Evolutionary conservation across 2,797 vertebrate species (phyloP).

Genomic region (Toxotes lorentzi): DNA sequence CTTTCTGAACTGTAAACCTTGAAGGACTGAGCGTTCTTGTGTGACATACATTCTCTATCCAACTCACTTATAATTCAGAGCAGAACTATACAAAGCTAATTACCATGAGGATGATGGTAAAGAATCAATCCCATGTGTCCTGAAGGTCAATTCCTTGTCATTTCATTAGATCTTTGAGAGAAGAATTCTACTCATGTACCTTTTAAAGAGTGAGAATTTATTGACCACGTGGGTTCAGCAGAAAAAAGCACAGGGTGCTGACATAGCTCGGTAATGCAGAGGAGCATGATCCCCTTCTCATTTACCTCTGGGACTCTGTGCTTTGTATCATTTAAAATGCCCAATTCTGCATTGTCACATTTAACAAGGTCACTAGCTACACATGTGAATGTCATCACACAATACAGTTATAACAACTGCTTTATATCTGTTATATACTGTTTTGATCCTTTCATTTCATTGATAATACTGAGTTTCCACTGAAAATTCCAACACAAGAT

Average conservation of each 20-base stretch:
- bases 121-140: slow-evolving; percentile 78
- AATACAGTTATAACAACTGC: not conserved
- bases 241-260: slow-evolving; percentile 63
- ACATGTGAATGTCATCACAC: slow-evolving; percentile 6
- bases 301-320: slow-evolving; percentile 43
- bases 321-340: slow-evolving; percentile 49
- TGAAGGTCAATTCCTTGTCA: slow-evolving; percentile 78
- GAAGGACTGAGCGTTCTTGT: slow-evolving; percentile 74
- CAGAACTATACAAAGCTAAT: slow-evolving; percentile 75
- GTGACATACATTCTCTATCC: slow-evolving; percentile 69
- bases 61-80: slow-evolving; percentile 76
- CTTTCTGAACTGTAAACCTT: slow-evolving; percentile 77
- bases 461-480: not conserved
- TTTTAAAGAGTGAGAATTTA: slow-evolving; percentile 69
- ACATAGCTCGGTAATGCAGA: slow-evolving; percentile 70
- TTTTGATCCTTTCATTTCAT: not conserved
- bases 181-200: slow-evolving; percentile 67
- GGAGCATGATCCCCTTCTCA: slow-evolving; percentile 52
- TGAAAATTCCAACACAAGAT: not conserved
- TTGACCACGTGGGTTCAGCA: slow-evolving; percentile 71
- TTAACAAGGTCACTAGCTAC: slow-evolving; percentile 52
- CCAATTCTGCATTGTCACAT: slow-evolving; percentile 13
- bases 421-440: not conserved
- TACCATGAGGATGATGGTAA: slow-evolving; percentile 75
- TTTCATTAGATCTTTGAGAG: slow-evolving; percentile 76